A percentile compares a stretch with the other conserved stretches of the same genome.
These are phyloP conservation scores for Alcedo quadribrachys DNA, from an alignment of 2,797 vertebrate species.

Conservation along the genomic window DNA sequence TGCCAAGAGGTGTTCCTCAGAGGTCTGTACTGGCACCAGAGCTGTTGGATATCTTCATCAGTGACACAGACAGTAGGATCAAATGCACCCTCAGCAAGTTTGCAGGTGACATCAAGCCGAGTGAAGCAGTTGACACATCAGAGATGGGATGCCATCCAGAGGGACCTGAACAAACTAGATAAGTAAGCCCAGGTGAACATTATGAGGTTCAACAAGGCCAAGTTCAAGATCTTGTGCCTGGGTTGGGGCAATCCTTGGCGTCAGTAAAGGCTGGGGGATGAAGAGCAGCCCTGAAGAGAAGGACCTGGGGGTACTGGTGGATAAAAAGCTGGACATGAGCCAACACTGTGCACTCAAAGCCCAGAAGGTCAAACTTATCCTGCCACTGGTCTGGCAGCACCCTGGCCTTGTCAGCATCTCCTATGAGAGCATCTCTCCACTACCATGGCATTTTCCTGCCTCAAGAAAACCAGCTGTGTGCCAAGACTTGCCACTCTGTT, in stretches of 20 bases:
- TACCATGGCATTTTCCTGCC: not conserved
- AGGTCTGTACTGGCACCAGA: not conserved
- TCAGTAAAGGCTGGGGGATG: no score
- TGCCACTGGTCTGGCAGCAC: not conserved
- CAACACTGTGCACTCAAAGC: no score
- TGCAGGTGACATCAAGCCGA: not conserved
- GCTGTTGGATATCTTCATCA: not conserved
- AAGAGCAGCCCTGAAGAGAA: no score
- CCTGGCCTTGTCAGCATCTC: not conserved
- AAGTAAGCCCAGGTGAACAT: no score
- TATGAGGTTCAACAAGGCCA: no score
- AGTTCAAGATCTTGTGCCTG: no score
- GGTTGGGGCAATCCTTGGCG: no score
- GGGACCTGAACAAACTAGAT: no score
- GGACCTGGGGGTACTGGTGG: not conserved
- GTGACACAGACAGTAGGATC: not conserved
- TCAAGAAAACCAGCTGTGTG: not conserved
- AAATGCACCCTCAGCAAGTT: no score
- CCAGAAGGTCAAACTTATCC: no score
- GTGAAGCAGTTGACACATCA: not conserved
- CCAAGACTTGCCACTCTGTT: not conserved
- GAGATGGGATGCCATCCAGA: not conserved
- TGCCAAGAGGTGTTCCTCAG: not conserved
- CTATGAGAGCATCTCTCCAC: not conserved
- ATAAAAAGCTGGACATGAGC: not conserved